Base-by-base conservation (phyloP, 2,888 invertebrate genomes). In the Tenthredo mesomela region DNA sequence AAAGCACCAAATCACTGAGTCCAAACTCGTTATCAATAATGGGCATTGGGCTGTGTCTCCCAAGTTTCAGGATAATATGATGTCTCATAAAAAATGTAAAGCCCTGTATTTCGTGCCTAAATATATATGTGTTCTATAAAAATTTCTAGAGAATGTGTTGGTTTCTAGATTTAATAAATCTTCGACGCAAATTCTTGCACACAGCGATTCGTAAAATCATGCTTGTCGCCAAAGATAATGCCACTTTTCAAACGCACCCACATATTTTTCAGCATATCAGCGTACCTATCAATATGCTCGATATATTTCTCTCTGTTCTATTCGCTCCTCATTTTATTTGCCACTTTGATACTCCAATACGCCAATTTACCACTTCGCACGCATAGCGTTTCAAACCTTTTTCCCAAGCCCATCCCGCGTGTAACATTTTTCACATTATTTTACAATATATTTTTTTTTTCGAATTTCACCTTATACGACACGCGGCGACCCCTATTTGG, bases 401-500 rank as follows among this genome's bases (percentile, higher is more conserved):
- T 12, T 15, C 47, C 15, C 15, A 47, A 47, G 15, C 0, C 47
- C 47, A 47, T 12, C n/a, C 47, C 12, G n/a, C 50, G 18, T 54
- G 43, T 43, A 54, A 54, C 54, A 54, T 54, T 54, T 54, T 54
- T 54, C 54, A 54, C 15, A 50, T 50, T 54, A 54, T 54, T 54
- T 50, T 80, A 9, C 33, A 37, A 29, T 37, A 29, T 37, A 58
- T 80, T 80, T 37, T 21, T 33, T 21, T 3, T 80, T 80, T 61
- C n/a, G 33, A 43, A 77, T 50, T 77, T 50, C 18, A 50, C n/a
- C 12, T 33, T 21, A 21, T 21, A 21, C 47, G 29, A 7, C 47
- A 40, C 75, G 50, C 75, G 7, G 78, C 58, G 78, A 78, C 37
- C 33, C 58, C 54, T 78, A 54, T 78, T 54, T 78, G 33, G n/a